Conservation (phyloP, 2,113 vertebrate genomes). For the Suncus etruscus region DNA sequence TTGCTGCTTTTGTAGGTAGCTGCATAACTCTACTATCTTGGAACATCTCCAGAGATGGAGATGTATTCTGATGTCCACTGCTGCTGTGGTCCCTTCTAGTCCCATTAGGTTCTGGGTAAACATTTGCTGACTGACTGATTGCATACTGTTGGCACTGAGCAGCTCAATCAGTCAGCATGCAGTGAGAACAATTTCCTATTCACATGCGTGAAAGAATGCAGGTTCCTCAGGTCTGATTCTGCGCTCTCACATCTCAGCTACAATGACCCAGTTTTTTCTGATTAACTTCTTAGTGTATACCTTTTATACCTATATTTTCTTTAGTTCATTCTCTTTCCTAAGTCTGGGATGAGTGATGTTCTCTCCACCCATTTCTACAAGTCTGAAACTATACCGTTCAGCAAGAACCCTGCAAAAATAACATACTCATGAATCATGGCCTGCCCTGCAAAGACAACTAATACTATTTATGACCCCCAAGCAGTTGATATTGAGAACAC, state of each 20-base stretch:
- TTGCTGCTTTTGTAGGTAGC: not conserved
- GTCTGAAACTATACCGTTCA: constrained; percentile 3
- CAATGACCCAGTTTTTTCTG: not conserved
- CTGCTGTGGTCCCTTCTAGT: not conserved
- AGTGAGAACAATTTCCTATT: not conserved
- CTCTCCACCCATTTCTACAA: not conserved
- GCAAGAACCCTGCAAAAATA: not conserved
- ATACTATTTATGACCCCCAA: not conserved
- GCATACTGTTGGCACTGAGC: no score
- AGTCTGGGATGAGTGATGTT: constrained; percentile 10
- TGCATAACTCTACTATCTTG: not conserved
- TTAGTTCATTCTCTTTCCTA: not conserved
- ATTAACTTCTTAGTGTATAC: not conserved
- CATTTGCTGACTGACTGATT: not conserved
- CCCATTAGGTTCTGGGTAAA: constrained; percentile 3
- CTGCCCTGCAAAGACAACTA: not conserved
- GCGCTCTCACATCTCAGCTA: not conserved
- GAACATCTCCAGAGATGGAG: no score
- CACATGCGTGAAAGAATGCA: not conserved
- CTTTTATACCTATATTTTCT: not conserved
- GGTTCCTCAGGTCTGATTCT: not conserved
- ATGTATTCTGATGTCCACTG: not conserved
- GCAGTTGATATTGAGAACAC: not conserved
- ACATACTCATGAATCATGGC: not conserved
- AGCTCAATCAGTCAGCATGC: not conserved